Percentiles rank a stretch among this genome's conserved stretches.
phyloP scores from a whole-genome alignment of 2,797 vertebrate species.

The Enteromius treurensis region DNA sequence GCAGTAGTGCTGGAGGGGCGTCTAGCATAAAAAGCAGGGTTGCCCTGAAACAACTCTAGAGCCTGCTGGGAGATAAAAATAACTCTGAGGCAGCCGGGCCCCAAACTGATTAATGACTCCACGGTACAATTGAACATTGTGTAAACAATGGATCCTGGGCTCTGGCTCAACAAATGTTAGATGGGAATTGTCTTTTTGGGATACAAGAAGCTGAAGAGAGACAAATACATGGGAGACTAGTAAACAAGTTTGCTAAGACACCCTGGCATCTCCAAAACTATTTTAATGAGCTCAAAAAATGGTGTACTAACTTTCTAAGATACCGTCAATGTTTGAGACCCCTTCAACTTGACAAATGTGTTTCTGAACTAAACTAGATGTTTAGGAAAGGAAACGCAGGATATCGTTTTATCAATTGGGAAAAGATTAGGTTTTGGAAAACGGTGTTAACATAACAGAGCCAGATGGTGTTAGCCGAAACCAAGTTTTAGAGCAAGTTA shows the following conservation, averaged over 20 bases:
- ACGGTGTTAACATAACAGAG: neutral
- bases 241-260: neutral
- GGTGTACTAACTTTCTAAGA: neutral
- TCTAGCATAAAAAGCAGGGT: slow-evolving; percentile 44
- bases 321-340: neutral
- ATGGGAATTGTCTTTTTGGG: slow-evolving; percentile 14
- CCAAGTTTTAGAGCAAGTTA: too few species aligned
- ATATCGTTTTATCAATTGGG: neutral
- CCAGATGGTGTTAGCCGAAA: neutral
- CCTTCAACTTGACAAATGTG: neutral
- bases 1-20: slow-evolving; percentile 25
- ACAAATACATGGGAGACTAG: neutral
- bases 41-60: slow-evolving; percentile 39
- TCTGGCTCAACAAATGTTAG: slow-evolving; percentile 15
- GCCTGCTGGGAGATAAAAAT: slow-evolving; percentile 47
- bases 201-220: neutral
- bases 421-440: neutral
- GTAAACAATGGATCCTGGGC: slow-evolving; percentile 45
- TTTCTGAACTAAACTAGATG: neutral
- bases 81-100: slow-evolving; percentile 13
- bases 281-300: neutral
- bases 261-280: neutral
- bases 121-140: slow-evolving; percentile 32
- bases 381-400: neutral
- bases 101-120: slow-evolving; percentile 38